Evolutionary conservation across 2,797 vertebrate genomes (phyloP), one percentile per base, ranked within the genome.

Genomic region (Oreochromis grahami): DNA sequence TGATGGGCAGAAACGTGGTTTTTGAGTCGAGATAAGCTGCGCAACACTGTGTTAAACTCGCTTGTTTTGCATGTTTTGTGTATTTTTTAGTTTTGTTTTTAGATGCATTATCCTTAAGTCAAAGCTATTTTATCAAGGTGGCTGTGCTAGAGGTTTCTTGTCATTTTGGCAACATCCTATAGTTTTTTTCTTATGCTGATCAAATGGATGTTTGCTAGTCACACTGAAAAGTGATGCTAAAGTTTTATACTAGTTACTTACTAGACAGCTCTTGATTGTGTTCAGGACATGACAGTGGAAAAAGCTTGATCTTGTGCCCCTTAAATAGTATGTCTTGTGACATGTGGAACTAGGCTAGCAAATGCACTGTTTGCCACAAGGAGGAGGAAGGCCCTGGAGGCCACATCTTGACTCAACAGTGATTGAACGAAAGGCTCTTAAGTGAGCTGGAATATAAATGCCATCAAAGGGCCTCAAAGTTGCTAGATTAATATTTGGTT

Each of bases 311-410:
- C 19, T 41, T 78, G 41, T 82, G 50, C 19, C 45, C 26, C 8
- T 45, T 82, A 84, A 79, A 79, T 74, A 77, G 83, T 76, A 77
- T 60, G 80, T 84, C 82, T 78, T 78, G 53, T 92, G 82, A 86
- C 91, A 93, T 95, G 90, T 91, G 86, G 82, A 87, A 58, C 78
- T 45, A 68, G 79, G 91, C 84, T 92, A 92, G 85, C 92, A 76
- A 74, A 80, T 93, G 88, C 91, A 88, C 51, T 77, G 87, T 92
- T 88, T 86, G 82, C 81, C 84, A 91, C 85, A 83, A 88, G 82
- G 80, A 91, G 86, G 83, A 90, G 86, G 82, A 90, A 93, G 92
- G 89, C 86, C 88, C 84, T 68, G 82, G 65, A 92, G 89, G 91
- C 89, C 87, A 90, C 85, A 85, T 91, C 80, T 74, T 86, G 72